A percentile compares a stretch with the other conserved stretches of the same genome.
Conservation (phyloP, 2,797 vertebrate genomes). For the Rhadinocentrus ornatus region DNA sequence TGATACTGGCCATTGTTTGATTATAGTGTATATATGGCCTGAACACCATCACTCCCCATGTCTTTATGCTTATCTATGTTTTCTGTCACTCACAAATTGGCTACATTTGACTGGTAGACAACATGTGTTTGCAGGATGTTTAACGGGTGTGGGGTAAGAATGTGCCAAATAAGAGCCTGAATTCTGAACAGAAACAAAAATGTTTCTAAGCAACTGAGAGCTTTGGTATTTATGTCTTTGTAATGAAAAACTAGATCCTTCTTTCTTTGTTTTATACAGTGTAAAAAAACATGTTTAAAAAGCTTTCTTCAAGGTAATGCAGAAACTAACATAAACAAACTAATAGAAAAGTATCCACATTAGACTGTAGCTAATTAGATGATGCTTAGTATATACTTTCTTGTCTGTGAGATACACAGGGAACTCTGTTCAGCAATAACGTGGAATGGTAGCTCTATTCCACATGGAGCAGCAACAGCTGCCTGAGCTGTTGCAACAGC, state of each 20-base stretch:
- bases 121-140: conserved; percentile 6
- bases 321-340: neutral
- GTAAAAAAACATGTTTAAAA: neutral
- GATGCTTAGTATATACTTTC: neutral
- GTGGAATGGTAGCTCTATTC: neutral
- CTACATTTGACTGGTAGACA: conserved; percentile 8
- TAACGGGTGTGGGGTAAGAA: conserved; percentile 1
- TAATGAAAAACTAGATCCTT: neutral
- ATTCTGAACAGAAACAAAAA: conserved; percentile 21
- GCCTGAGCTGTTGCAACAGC: neutral
- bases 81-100: neutral
- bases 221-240: neutral
- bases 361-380: neutral
- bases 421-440: neutral
- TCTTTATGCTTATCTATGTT: neutral
- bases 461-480: too few species aligned
- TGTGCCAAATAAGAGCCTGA: conserved; percentile 6
- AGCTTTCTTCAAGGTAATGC: neutral
- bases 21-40: neutral
- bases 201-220: conserved; percentile 32
- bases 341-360: too few species aligned
- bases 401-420: neutral
- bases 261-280: neutral
- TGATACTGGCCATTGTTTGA: neutral
- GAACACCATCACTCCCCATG: conserved; percentile 5